Evolutionary conservation across 2,888 invertebrate species (phyloP), one percentile per base, ranked within the genome.

Genomic region (Lathronympha strigana): DNA sequence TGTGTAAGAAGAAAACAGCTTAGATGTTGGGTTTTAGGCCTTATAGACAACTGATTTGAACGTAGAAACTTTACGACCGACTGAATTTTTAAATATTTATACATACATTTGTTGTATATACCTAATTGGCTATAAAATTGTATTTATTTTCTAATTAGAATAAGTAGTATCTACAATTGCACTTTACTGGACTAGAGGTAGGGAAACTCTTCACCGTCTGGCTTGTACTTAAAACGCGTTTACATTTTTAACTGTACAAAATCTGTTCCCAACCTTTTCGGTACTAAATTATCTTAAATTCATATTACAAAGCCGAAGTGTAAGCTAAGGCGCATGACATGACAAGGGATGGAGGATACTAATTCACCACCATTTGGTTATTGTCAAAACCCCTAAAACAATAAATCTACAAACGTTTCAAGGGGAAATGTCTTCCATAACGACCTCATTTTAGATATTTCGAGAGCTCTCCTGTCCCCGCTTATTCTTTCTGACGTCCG

Each of bases 401-500:
- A 28, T 45, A 60, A 58, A 36, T 53, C 23, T 64, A 31, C 53
- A 15, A 47, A 19, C 54, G n/a, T 61, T 66, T 61, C 19, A 31
- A 54, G 54, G 40, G 47, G 60, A 40, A 61, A 66, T 61, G 47
- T 61, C 60, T 47, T 40, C 49, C 66, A 54, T 66, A 66, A 66
- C 45, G 55, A 45, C 55, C 61, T 68, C 67, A 68, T 67, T 68
- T 68, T 66, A 66, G 60, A 68, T 60, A 62, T 66, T 66, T 45
- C 47, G 38, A 49, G 66, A 47, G 57, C 45, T 33, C 66, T 61
- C 40, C 54, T 60, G 58, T 49, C 55, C 58, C 45, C 54, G 47
- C 63, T 63, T 51, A 63, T 40, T 58, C 38, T 47, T 57, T 57
- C 55, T 43, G 63, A 66, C 66, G 68, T 66, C 67, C 64, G 66